Evolutionary conservation across 2,888 invertebrate genomes (phyloP).

Genomic region (Hydrotaea cyrtoneurina): DNA sequence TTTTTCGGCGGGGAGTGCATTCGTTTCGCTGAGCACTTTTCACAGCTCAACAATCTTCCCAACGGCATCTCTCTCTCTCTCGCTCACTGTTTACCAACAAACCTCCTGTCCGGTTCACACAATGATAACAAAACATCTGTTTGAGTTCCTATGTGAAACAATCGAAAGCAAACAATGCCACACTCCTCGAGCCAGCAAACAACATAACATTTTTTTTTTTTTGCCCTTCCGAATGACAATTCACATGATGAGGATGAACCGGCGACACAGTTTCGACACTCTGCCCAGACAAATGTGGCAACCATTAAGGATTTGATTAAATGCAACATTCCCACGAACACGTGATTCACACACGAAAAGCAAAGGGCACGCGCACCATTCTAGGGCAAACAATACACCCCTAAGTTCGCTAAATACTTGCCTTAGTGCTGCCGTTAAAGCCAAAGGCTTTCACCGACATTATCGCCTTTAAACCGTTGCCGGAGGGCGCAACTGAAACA

Average conservation of each 20-base stretch:
- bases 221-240: background rate
- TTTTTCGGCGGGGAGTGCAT: too few relatives aligned
- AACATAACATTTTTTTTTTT: background rate
- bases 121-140: slow-evolving; percentile 5
- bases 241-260: background rate
- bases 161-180: background rate
- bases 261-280: background rate
- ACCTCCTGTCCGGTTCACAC: background rate
- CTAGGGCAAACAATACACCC: background rate
- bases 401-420: background rate
- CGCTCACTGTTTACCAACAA: background rate
- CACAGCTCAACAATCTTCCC: too few relatives aligned
- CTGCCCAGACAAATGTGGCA: slow-evolving; percentile 39
- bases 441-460: background rate
- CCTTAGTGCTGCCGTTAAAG: background rate
- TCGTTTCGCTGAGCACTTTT: too few relatives aligned
- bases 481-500: background rate
- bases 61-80: too few relatives aligned
- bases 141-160: slow-evolving; percentile 5
- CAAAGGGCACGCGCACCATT: slow-evolving; percentile 1
- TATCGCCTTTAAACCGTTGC: background rate
- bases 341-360: slow-evolving; percentile 54
- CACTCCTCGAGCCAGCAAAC: background rate
- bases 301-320: slow-evolving; percentile 50
- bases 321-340: slow-evolving; percentile 66